phyloP scores from a whole-genome alignment of 2,113 vertebrate species.

The Fregata magnificens region DNA sequence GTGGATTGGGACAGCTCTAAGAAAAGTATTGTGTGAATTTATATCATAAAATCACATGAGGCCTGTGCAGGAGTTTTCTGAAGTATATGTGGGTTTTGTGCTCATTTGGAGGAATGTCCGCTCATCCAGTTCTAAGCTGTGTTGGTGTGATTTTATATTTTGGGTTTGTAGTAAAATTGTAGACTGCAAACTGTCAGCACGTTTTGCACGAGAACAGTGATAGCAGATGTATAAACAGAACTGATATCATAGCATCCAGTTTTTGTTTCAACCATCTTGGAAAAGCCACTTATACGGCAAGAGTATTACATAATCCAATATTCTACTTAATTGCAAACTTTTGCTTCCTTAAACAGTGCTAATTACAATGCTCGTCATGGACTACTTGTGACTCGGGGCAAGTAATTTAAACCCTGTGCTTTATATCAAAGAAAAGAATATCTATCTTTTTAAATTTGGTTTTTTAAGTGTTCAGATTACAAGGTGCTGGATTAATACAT shows the following conservation, averaged over 20 bases:
- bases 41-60: background rate
- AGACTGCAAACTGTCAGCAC: background rate
- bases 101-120: background rate
- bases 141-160: background rate
- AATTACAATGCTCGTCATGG: background rate
- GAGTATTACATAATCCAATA: background rate
- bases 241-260: background rate
- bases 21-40: background rate
- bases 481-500: background rate
- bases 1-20: background rate
- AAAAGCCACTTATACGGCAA: background rate
- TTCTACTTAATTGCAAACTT: background rate
- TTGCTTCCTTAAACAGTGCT: background rate
- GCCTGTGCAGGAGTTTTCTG: background rate
- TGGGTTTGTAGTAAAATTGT: background rate
- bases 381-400: background rate
- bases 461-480: background rate
- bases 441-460: accelerated
- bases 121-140: background rate
- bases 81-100: background rate
- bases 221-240: background rate
- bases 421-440: background rate
- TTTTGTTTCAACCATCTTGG: background rate
- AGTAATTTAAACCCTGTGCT: background rate
- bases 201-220: background rate